phyloP scores from a whole-genome alignment of 2,797 vertebrate genomes.

The Pagetopsis macropterus region DNA sequence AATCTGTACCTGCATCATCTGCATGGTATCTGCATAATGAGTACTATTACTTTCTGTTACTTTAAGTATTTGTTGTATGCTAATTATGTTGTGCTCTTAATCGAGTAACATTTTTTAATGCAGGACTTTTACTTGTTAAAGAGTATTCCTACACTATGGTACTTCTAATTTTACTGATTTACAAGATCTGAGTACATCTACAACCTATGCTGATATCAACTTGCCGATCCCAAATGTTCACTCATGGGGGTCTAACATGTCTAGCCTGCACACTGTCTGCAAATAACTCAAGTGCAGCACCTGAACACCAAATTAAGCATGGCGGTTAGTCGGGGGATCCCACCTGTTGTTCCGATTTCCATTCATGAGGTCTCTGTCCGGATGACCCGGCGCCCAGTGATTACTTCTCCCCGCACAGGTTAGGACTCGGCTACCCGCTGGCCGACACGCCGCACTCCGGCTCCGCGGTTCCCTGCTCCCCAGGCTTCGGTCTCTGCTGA shows the following conservation, averaged over 20 bases:
- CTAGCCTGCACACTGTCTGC: not conserved
- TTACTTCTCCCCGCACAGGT: conserved; percentile 40
- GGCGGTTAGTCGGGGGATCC: conserved; percentile 22
- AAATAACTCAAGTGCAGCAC: conserved; percentile 38
- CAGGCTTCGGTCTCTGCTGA: conserved; percentile 55
- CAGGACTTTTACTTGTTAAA: too few relatives aligned
- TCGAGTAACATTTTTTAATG: too few relatives aligned
- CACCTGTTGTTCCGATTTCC: conserved; percentile 99
- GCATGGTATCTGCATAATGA: too few relatives aligned
- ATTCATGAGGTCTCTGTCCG: conserved; percentile 94
- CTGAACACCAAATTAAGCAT: conserved; percentile 25
- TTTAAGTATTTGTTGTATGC: too few relatives aligned
- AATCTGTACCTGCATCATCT: too few relatives aligned
- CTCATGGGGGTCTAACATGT: not conserved
- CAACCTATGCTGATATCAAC: not conserved
- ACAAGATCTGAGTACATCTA: too few relatives aligned
- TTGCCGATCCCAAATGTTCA: not conserved
- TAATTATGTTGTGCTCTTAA: too few relatives aligned
- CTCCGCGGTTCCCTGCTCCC: conserved; percentile 20
- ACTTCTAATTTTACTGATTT: too few relatives aligned
- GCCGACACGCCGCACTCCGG: conserved; percentile 14
- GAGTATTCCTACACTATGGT: too few relatives aligned
- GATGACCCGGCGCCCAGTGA: conserved; percentile 77
- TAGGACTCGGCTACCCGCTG: conserved; percentile 3
- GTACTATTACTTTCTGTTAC: too few relatives aligned